Conservation (phyloP, 2,888 invertebrate genomes). For the Apodemia zela region DNA sequence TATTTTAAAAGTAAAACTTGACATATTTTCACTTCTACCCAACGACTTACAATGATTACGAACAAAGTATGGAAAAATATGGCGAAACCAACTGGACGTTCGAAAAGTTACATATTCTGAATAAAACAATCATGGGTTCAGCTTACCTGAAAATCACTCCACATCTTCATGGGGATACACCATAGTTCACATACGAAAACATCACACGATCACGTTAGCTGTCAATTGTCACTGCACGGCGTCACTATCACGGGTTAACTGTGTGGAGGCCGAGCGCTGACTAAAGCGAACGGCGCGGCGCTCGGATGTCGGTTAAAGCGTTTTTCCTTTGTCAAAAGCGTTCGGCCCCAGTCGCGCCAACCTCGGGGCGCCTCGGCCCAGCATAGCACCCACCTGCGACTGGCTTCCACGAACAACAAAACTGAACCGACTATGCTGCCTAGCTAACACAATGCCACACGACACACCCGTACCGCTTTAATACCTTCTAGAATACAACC, state of each 20-base stretch:
- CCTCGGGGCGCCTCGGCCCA: slow-evolving; percentile 44
- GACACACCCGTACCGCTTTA: slow-evolving; percentile 38
- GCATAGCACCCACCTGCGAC: slow-evolving; percentile 71
- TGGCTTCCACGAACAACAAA: slow-evolving; percentile 59
- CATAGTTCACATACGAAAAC: slow-evolving; percentile 79
- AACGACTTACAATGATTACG: neutral
- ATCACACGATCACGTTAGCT: slow-evolving; percentile 79
- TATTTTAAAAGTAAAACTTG: neutral
- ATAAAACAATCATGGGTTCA: slow-evolving; percentile 15
- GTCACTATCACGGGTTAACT: slow-evolving; percentile 60
- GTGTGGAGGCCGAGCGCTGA: slow-evolving; percentile 71
- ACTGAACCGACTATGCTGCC: slow-evolving; percentile 48
- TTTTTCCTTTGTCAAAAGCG: slow-evolving; percentile 23
- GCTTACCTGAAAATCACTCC: slow-evolving; percentile 78
- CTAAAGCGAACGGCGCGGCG: slow-evolving; percentile 45
- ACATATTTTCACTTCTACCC: slow-evolving; percentile 12
- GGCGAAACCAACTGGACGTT: slow-evolving; percentile 5
- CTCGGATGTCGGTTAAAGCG: slow-evolving; percentile 27
- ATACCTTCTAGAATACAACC: slow-evolving; percentile 47
- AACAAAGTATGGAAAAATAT: slow-evolving; percentile 10
- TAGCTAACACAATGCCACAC: slow-evolving; percentile 45
- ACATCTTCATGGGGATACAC: slow-evolving; percentile 80
- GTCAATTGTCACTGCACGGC: slow-evolving; percentile 71
- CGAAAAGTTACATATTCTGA: neutral
- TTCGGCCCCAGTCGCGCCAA: slow-evolving; percentile 42